Percentiles rank a stretch among this genome's conserved stretches.
Conservation (phyloP, 2,797 vertebrate genomes). For the Schizopygopsis pylzovi region DNA sequence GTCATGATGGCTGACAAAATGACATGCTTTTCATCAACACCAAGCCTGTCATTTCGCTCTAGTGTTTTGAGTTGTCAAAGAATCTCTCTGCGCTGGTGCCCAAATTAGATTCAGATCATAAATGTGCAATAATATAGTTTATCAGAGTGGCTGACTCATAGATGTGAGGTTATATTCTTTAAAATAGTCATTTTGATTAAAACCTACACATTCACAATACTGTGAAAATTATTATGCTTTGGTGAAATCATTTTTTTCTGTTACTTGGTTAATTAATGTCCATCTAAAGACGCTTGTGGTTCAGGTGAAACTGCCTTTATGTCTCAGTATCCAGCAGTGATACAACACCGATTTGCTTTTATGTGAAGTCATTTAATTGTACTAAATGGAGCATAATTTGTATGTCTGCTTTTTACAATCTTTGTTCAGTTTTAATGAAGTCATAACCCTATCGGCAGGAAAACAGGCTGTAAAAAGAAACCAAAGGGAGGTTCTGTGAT, state of each 20-base stretch:
- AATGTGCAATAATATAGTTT: not conserved
- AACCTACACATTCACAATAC: not conserved
- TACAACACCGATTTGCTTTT: slow-evolving; percentile 54
- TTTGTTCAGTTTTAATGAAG: slow-evolving; percentile 68
- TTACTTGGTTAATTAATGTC: slow-evolving; percentile 16
- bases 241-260: not conserved
- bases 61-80: slow-evolving; percentile 1
- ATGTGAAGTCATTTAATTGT: slow-evolving; percentile 56
- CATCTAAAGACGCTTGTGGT: not conserved
- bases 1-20: slow-evolving; percentile 10
- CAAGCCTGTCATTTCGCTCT: slow-evolving; percentile 10
- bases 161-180: not conserved
- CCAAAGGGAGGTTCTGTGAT: slow-evolving; percentile 46
- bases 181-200: not conserved
- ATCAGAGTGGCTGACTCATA: not conserved
- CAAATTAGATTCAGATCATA: not conserved
- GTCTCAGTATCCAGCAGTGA: slow-evolving; percentile 7
- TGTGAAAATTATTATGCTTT: not conserved
- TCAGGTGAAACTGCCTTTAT: slow-evolving; percentile 2
- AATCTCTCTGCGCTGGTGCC: not conserved
- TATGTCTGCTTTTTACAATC: slow-evolving; percentile 60
- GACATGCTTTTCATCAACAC: slow-evolving; percentile 12
- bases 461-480: slow-evolving; percentile 54
- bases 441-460: slow-evolving; percentile 63
- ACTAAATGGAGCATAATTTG: slow-evolving; percentile 63